Base-by-base conservation (phyloP, 2,113 vertebrate species). In the Corythornis madagascariensis region DNA sequence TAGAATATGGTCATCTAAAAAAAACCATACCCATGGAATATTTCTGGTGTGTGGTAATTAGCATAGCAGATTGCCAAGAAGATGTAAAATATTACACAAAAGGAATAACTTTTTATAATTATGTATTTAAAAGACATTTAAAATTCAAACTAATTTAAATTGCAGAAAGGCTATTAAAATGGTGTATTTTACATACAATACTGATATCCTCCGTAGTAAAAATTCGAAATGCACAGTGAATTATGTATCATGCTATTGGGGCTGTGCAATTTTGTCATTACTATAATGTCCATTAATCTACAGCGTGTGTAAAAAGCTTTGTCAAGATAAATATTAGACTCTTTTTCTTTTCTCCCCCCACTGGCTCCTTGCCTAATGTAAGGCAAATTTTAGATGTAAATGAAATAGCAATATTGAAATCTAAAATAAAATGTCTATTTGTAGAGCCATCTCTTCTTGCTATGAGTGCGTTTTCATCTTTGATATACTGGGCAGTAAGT, bases 401-500 rank as follows among this genome's bases (percentile, higher is more conserved):
- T 73, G 10, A 85, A 75, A 81, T 28, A 24, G 9, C 31, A 28
- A 13, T 57, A 48, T 35, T 79, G 57, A 86, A 90, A 66, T 4
- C 16, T 52, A 16, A 87, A 83, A 26, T 84, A 66, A 74, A 93
- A 79, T 38, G 83, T 76, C 47, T 94, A 11, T 55, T 84, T 75
- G 67, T 1, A 53, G 31, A 86, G 29, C 10, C 2, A 1, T 74
- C 71, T 57, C 13, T 72, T 71, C 21, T 47, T 85, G 64, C 35
- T 78, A 13, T 75, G 64, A 90, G 33, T 3, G 7, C 3, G 2
- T 89, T 92, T 94, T 92, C 52, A 25, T 81, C 73, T 87, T 73
- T 78, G 50, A 94, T 86, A 64, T 48, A 81, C 26, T 60, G 52
- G 60, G 24, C 90, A 92, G 83, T 83, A 94, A 95, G 64, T 57